These are phyloP conservation scores for Lophius americanus DNA, from an alignment of 2,797 vertebrate species.

Conservation along the genomic window DNA sequence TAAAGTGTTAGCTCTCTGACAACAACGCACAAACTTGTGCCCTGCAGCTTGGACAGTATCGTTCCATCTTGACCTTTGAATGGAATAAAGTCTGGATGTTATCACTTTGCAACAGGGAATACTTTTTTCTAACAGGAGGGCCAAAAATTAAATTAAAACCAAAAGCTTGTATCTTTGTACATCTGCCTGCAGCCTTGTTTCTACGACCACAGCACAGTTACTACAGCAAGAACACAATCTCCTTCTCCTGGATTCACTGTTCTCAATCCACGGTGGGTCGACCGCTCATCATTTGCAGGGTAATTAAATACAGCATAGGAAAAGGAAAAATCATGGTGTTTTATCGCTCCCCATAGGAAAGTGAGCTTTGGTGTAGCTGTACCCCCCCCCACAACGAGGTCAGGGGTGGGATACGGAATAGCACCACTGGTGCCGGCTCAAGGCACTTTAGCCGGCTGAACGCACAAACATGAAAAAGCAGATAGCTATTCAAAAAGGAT, in stretches of 20 bases:
- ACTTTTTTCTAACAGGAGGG: constrained; percentile 30
- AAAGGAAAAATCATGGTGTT: constrained; percentile 13
- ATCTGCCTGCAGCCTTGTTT: constrained; percentile 34
- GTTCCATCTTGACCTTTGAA: constrained; percentile 41
- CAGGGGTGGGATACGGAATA: constrained; percentile 21
- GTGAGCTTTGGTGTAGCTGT: background rate
- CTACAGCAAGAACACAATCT: constrained; percentile 14
- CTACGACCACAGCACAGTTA: constrained; percentile 19
- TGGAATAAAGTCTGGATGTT: constrained; percentile 53
- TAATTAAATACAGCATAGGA: constrained; percentile 16
- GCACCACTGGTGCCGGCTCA: constrained; percentile 5
- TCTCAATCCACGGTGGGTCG: constrained; percentile 30
- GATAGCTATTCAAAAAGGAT: no score
- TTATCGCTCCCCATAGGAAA: constrained; percentile 18
- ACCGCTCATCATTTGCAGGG: background rate
- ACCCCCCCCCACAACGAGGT: constrained; percentile 1
- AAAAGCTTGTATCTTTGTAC: constrained; percentile 49
- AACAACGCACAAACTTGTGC: background rate
- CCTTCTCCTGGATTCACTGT: constrained; percentile 15
- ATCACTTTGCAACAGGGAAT: constrained; percentile 41
- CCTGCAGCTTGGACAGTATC: constrained; percentile 30
- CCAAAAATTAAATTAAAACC: constrained; percentile 58
- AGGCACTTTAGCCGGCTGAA: background rate
- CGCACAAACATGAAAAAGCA: no score
- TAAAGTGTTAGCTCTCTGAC: background rate